Evolutionary conservation across 2,888 invertebrate genomes (phyloP).

Genomic region (Apodemia zela): DNA sequence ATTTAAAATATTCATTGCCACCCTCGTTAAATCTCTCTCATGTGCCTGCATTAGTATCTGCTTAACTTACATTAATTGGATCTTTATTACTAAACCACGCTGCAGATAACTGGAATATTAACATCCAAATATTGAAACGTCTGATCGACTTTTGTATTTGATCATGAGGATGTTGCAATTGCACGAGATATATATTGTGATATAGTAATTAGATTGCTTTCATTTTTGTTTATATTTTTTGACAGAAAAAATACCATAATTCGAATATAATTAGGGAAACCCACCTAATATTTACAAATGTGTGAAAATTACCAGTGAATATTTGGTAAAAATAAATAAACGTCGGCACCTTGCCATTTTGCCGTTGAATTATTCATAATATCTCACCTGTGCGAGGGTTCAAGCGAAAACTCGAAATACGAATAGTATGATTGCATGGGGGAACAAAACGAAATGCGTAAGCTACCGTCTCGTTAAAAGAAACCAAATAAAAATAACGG

Average conservation of each 20-base stretch:
- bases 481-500: slow-evolving; percentile 48
- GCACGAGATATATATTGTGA: too few species aligned
- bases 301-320: slow-evolving; percentile 60
- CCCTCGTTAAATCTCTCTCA: too few species aligned
- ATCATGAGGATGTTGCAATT: too few species aligned
- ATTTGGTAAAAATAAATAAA: slow-evolving; percentile 67
- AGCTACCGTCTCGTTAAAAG: slow-evolving; percentile 54
- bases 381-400: slow-evolving; percentile 59
- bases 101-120: too few species aligned
- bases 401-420: slow-evolving; percentile 52
- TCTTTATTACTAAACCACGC: too few species aligned
- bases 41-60: too few species aligned
- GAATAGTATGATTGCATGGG: slow-evolving; percentile 49
- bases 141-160: too few species aligned
- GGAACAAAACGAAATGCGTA: slow-evolving; percentile 63
- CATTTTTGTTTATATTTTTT: too few species aligned
- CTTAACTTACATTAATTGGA: too few species aligned
- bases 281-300: slow-evolving; percentile 40
- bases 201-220: too few species aligned
- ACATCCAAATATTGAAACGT: too few species aligned
- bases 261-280: slow-evolving; percentile 18
- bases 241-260: not conserved
- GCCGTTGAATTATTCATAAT: slow-evolving; percentile 77
- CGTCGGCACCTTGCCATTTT: slow-evolving; percentile 68
- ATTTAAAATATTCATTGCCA: too few species aligned